Percentiles rank a stretch among this genome's conserved stretches.
Conservation (phyloP, 2,888 invertebrate species). For the Callyntrura sp. region DNA sequence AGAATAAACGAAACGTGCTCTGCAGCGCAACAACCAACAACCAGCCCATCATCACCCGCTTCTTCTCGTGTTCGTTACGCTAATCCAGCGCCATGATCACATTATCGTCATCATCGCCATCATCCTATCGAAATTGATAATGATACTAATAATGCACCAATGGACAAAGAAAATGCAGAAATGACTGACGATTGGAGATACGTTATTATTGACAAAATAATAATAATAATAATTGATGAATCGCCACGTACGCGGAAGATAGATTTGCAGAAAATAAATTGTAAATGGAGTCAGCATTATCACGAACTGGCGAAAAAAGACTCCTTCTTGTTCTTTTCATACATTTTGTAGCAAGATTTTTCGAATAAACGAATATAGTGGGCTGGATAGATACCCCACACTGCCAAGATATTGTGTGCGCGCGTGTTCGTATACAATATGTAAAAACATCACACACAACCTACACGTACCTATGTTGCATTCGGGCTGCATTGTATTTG, state of each 20-base stretch:
- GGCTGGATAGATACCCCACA: not conserved
- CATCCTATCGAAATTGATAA: constrained; percentile 28
- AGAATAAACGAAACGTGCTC: constrained; percentile 35
- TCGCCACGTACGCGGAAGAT: constrained; percentile 74
- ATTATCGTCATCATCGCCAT: not conserved
- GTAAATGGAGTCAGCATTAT: constrained; percentile 48
- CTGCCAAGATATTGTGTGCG: constrained; percentile 4
- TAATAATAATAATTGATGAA: constrained; percentile 74
- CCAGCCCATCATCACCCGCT: constrained; percentile 27
- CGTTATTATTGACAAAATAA: constrained; percentile 71
- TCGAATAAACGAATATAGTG: not conserved
- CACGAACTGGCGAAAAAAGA: constrained; percentile 31
- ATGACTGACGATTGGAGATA: constrained; percentile 47
- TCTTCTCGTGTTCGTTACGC: constrained; percentile 40
- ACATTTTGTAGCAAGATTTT: not conserved
- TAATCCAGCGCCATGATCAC: not conserved
- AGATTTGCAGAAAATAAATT: constrained; percentile 58
- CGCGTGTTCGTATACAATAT: constrained; percentile 26
- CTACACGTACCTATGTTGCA: not conserved
- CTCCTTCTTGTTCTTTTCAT: not conserved
- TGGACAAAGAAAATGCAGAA: constrained; percentile 70
- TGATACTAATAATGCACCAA: constrained; percentile 11
- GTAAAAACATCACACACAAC: constrained; percentile 22
- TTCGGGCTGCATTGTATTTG: constrained; percentile 8
- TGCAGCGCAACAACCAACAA: constrained; percentile 17